Evolutionary conservation across 30 jellyfish, hydroid and myxozoan genomes (phyloP).

Genomic region (Cassiopea xamachana): DNA sequence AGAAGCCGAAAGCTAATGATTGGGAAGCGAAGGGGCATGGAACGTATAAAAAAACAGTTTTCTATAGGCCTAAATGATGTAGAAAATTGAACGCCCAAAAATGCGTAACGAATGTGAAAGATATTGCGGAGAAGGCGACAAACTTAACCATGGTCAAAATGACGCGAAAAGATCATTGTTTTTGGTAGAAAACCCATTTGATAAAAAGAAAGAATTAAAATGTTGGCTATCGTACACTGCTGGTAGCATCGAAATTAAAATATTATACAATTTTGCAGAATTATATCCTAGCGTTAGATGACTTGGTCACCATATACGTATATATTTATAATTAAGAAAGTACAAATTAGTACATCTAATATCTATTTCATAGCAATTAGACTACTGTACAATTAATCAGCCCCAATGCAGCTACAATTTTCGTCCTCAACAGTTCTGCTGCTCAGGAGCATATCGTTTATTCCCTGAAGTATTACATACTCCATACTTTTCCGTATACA

Average conservation of each 20-base stretch:
- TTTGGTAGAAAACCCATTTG: background rate
- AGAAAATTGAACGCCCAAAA: no score
- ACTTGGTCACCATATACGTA: slow-evolving; percentile 65
- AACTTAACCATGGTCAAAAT: no score
- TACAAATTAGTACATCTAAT: slow-evolving; percentile 53
- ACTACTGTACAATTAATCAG: slow-evolving; percentile 31
- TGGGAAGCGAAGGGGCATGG: no score
- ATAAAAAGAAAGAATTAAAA: background rate
- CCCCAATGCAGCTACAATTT: slow-evolving; percentile 7
- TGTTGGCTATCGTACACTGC: background rate
- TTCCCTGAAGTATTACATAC: background rate
- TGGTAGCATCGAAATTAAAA: slow-evolving; percentile 6
- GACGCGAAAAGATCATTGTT: no score
- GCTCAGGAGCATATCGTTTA: background rate
- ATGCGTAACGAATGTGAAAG: no score
- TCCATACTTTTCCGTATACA: background rate
- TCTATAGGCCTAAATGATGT: no score
- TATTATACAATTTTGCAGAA: slow-evolving; percentile 38
- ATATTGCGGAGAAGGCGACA: no score
- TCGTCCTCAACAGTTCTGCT: background rate
- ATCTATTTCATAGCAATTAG: slow-evolving; percentile 34
- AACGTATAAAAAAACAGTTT: no score
- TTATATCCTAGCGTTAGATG: slow-evolving; percentile 21
- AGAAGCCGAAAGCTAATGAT: no score
- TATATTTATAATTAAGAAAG: slow-evolving; percentile 33